Percentiles rank a stretch among this genome's conserved stretches.
These are phyloP conservation scores for Monopis laevigella DNA, from an alignment of 2,888 invertebrate genomes.

Conservation along the genomic window DNA sequence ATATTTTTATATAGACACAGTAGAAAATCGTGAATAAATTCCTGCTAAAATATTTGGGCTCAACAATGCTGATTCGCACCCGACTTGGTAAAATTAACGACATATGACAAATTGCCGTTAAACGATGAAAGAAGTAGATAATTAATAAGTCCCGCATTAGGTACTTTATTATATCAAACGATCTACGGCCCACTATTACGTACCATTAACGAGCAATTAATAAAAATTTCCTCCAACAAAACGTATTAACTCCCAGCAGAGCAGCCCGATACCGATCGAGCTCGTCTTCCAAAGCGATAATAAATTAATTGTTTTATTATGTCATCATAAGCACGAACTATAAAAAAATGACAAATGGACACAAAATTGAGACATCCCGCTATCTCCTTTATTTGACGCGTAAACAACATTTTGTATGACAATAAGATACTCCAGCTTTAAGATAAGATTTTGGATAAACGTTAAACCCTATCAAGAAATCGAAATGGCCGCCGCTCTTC, in stretches of 20 bases:
- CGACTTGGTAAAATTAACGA: too few species aligned
- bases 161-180: slow-evolving; percentile 41
- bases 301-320: slow-evolving; percentile 66
- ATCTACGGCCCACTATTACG: slow-evolving; percentile 31
- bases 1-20: too few species aligned
- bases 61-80: too few species aligned
- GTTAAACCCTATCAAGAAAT: slow-evolving; percentile 33
- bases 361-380: slow-evolving; percentile 62
- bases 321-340: slow-evolving; percentile 45
- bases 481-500: slow-evolving; percentile 21
- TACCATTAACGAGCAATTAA: slow-evolving; percentile 57
- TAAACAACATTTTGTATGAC: slow-evolving; percentile 17
- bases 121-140: too few species aligned
- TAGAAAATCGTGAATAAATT: too few species aligned
- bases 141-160: slow-evolving; percentile 42
- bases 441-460: slow-evolving; percentile 21
- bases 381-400: slow-evolving; percentile 55
- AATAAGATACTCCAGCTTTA: neutral
- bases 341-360: slow-evolving; percentile 58
- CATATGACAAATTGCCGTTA: too few species aligned
- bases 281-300: slow-evolving; percentile 48
- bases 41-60: too few species aligned
- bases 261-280: slow-evolving; percentile 46
- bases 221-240: slow-evolving; percentile 57
- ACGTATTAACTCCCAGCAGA: slow-evolving; percentile 56